Evolutionary conservation across 2,888 invertebrate genomes (phyloP), one percentile per base, ranked within the genome.

Genomic region (Sabellastarte sp.): DNA sequence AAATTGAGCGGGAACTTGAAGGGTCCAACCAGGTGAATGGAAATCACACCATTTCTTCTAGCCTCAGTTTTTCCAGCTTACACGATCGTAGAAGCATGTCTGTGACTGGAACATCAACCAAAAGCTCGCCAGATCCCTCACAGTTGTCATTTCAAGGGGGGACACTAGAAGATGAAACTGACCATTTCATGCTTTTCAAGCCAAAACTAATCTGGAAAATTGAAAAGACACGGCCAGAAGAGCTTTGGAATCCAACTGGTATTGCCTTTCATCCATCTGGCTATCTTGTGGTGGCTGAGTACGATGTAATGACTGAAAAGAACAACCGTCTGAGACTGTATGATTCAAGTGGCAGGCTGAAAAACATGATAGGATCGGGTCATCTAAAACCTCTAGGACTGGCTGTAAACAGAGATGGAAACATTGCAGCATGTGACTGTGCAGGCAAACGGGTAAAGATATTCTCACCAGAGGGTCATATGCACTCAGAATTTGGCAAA

Each of bases 381-480:
- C 57, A 63, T 50, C 66, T 72, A 32, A 62, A 66, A 5, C 72
- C 72, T 1, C 60, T 71, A 10, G 72, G 72, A 3, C 53, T 71
- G 26, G 61, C 71, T 24, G 50, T 67, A 33, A 66, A 67, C 32
- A 29, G 57, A 4, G 68, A 65, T 15, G 70, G 67, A 15, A 55
- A 71, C 58, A 61, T 72, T 15, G 69, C 62, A 10, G 68, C 69
- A 29, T 66, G 69, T 0, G 70, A 71, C 61, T 71, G 69, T 50
- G 65, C 64, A 50, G 63, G 56, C 5, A 71, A 71, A 57, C 26
- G 71, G 32, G 65, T 72, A 5, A 72, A 72, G 51, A 50, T 72
- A 1, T 61, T 62, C 26, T 62, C 67, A 15, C 55, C 62, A 2
- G 50, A 50, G 4, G 70, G 70, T 4, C 60, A 68, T 31, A 58